Percentiles rank a stretch among this genome's conserved stretches.
These are phyloP conservation scores for Hippocampus kuda DNA, from an alignment of 2,797 vertebrate species.

Conservation along the genomic window DNA sequence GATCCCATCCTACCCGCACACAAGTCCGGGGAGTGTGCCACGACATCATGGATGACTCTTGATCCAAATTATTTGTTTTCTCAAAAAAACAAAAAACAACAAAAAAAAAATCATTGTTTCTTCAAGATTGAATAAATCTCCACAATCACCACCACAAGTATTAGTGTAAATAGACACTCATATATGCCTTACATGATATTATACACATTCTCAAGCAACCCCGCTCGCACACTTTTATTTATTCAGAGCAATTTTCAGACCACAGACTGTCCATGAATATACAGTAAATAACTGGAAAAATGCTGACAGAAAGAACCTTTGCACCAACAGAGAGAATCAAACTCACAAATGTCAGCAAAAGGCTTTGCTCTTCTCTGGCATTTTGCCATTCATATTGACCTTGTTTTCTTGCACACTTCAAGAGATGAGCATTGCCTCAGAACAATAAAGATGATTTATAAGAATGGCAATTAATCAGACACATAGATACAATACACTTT, in stretches of 20 bases:
- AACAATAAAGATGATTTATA: slow-evolving; percentile 53
- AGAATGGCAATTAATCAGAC: slow-evolving; percentile 62
- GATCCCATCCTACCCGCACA: no score
- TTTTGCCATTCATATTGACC: slow-evolving; percentile 12
- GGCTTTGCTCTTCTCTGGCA: slow-evolving; percentile 19
- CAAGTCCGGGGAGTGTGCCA: no score
- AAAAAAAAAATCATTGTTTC: neutral
- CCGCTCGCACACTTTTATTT: no score
- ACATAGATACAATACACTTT: slow-evolving; percentile 50
- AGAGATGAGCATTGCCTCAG: slow-evolving; percentile 17
- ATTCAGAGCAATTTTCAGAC: neutral
- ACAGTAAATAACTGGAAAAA: neutral
- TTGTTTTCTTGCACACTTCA: slow-evolving; percentile 27
- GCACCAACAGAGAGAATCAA: neutral
- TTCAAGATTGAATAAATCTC: neutral
- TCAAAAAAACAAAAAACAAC: neutral
- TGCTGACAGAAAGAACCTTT: neutral
- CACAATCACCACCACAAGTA: no score
- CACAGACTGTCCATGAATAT: neutral
- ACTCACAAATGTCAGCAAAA: slow-evolving; percentile 28
- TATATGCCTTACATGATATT: no score
- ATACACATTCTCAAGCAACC: no score
- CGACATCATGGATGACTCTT: no score
- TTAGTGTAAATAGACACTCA: no score
- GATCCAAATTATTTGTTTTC: no score